phyloP scores from a whole-genome alignment of 2,113 vertebrate genomes.

The Tachysurus fulvidraco region DNA sequence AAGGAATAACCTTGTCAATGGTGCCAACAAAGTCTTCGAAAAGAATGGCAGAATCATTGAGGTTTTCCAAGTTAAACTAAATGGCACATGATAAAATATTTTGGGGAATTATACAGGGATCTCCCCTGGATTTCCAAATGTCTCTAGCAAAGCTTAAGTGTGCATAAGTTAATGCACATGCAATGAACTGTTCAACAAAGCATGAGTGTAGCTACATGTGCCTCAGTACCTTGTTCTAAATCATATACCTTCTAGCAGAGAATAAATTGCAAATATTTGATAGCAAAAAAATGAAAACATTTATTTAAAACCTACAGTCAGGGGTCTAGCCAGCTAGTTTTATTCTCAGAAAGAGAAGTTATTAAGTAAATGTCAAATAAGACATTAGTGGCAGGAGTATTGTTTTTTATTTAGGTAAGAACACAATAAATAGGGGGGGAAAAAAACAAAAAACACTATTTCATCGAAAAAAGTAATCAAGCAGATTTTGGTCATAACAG shows the following conservation, averaged over 20 bases:
- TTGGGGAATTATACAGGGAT: not conserved
- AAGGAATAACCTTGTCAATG: constrained; percentile 37
- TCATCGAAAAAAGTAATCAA: not conserved
- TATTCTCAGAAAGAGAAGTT: not conserved
- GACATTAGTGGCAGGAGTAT: constrained; percentile 13
- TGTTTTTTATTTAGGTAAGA: not conserved
- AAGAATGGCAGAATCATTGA: constrained; percentile 3
- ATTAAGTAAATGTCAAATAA: constrained; percentile 3
- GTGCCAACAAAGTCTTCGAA: constrained; percentile 37
- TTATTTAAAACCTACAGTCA: not conserved
- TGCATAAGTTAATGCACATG: not conserved
- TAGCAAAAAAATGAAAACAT: not conserved
- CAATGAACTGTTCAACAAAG: constrained; percentile 15
- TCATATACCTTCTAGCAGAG: not conserved
- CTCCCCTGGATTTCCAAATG: not conserved
- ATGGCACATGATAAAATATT: not conserved
- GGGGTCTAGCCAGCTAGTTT: constrained; percentile 17
- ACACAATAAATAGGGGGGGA: constrained; percentile 12
- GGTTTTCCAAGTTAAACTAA: not conserved
- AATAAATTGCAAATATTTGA: constrained; percentile 8
- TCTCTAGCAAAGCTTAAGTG: not conserved
- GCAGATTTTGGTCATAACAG: constrained; percentile 15
- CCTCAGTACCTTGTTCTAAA: constrained; percentile 3
- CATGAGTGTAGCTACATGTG: not conserved
- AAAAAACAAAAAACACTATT: not conserved